phyloP scores from a whole-genome alignment of 2,797 vertebrate genomes.

The Acrossocheilus fasciatus region DNA sequence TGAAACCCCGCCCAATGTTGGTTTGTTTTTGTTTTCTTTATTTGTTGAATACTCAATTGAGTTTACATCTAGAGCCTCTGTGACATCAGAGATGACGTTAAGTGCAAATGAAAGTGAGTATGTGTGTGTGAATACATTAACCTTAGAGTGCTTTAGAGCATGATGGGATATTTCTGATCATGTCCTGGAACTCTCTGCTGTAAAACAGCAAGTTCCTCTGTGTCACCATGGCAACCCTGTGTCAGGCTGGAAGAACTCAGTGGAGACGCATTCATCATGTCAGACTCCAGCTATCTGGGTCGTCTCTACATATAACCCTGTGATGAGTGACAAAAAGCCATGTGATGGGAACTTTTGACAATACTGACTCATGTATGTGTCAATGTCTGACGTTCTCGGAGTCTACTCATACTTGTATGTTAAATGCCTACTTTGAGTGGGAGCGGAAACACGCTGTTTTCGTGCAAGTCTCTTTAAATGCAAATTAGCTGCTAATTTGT shows the following conservation, averaged over 20 bases:
- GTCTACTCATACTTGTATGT: neutral
- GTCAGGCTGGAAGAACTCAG: slow-evolving; percentile 43
- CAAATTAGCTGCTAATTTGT: neutral
- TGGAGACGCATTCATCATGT: slow-evolving; percentile 43
- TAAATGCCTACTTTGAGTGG: neutral
- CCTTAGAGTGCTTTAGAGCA: neutral
- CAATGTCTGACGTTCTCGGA: slow-evolving; percentile 7
- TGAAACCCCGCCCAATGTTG: slow-evolving; percentile 22
- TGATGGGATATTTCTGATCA: slow-evolving; percentile 18
- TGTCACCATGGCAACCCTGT: slow-evolving; percentile 48
- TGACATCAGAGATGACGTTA: slow-evolving; percentile 24
- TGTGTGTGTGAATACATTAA: neutral
- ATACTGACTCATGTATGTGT: slow-evolving; percentile 31
- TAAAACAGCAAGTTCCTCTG: neutral
- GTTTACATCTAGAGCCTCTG: slow-evolving; percentile 11
- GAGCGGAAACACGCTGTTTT: neutral
- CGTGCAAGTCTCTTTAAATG: neutral
- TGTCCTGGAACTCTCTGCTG: slow-evolving; percentile 1
- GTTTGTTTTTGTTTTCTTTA: slow-evolving; percentile 23
- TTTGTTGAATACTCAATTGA: neutral
- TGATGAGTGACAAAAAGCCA: slow-evolving; percentile 29
- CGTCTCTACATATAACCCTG: slow-evolving; percentile 39
- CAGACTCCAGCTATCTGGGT: slow-evolving; percentile 54
- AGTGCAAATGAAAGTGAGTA: neutral
- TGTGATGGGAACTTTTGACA: slow-evolving; percentile 23